Percentiles rank a stretch among this genome's conserved stretches.
These are phyloP conservation scores for Meloe dianella DNA, from an alignment of 2,888 invertebrate species.

Conservation along the genomic window DNA sequence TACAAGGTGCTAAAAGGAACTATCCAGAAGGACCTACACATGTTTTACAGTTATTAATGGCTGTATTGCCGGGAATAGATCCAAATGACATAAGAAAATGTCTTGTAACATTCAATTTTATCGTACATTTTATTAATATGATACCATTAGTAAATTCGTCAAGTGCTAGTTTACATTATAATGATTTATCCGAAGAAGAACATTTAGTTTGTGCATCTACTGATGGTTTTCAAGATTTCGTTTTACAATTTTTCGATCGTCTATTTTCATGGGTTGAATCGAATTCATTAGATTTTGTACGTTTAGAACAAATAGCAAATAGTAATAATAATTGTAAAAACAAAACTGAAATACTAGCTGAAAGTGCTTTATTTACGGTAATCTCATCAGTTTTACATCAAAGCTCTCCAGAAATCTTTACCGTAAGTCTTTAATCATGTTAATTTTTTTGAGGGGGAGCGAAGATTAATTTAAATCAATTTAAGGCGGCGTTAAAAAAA, in stretches of 20 bases:
- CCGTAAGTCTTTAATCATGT: constrained; percentile 45
- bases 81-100: constrained; percentile 84
- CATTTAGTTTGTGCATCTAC: constrained; percentile 77
- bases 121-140: constrained; percentile 76
- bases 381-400: constrained; percentile 74
- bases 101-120: constrained; percentile 77
- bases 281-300: constrained; percentile 70
- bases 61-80: constrained; percentile 86
- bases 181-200: constrained; percentile 80
- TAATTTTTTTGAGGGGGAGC: background rate
- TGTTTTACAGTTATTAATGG: constrained; percentile 79
- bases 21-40: constrained; percentile 81
- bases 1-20: constrained; percentile 61
- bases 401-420: constrained; percentile 69
- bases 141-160: constrained; percentile 88
- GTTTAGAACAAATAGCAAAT: constrained; percentile 68
- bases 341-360: constrained; percentile 73
- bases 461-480: constrained; percentile 19
- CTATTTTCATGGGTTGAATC: constrained; percentile 75
- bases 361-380: constrained; percentile 72
- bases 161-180: constrained; percentile 69
- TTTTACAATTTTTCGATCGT: constrained; percentile 82
- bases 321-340: constrained; percentile 65
- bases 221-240: constrained; percentile 87
- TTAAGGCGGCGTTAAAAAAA: constrained; percentile 72